A percentile compares a stretch with the other conserved stretches of the same genome.
Evolutionary conservation across 2,113 vertebrate genomes (phyloP).

Genomic region (Tragelaphus buxtoni): DNA sequence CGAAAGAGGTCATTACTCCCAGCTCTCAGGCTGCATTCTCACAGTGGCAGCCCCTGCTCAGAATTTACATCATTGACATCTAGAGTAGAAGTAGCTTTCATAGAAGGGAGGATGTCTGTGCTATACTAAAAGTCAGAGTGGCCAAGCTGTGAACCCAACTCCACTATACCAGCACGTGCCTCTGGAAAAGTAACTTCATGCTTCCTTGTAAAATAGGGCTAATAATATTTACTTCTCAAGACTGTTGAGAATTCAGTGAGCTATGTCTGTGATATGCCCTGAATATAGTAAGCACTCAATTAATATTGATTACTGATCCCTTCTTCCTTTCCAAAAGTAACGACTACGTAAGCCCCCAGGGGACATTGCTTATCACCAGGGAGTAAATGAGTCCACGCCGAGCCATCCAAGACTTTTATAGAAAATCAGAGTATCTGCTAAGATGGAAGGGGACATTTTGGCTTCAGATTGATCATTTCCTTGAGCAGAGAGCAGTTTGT

Average conservation of each 20-base stretch:
- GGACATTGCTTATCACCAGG: not conserved
- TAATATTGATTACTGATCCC: not conserved
- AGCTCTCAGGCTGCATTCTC: rapidly evolving
- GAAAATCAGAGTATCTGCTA: not conserved
- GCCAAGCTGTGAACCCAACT: not conserved
- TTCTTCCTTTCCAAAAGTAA: not conserved
- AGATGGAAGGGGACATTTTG: not conserved
- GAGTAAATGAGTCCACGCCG: not conserved
- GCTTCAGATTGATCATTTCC: not conserved
- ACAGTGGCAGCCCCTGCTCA: not conserved
- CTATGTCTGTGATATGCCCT: rapidly evolving
- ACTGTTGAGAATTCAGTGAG: not conserved
- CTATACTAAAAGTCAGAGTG: rapidly evolving
- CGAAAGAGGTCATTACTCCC: not conserved
- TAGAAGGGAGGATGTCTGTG: not conserved
- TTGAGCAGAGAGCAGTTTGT: not conserved
- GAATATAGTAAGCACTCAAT: rapidly evolving
- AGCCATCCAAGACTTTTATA: not conserved
- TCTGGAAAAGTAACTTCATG: not conserved
- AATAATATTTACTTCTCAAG: rapidly evolving
- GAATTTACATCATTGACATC: rapidly evolving
- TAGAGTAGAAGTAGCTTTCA: not conserved
- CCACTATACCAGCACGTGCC: not conserved
- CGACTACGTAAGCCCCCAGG: rapidly evolving
- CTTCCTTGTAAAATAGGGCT: not conserved